Percentiles rank a stretch among this genome's conserved stretches.
These are phyloP conservation scores for Channa striata DNA, from an alignment of 2,797 vertebrate genomes.

Conservation along the genomic window DNA sequence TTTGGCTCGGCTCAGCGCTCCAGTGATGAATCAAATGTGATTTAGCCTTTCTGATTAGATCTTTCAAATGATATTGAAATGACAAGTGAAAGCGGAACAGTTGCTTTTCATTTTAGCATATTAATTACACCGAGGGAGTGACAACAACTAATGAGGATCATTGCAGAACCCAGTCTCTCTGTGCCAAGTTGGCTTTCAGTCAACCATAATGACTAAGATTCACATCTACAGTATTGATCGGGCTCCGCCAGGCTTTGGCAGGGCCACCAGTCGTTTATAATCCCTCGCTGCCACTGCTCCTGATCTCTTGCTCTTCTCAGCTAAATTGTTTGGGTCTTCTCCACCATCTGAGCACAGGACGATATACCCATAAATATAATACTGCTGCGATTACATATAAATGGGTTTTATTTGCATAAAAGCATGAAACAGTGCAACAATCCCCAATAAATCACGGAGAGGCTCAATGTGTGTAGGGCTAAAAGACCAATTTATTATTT, in stretches of 20 bases:
- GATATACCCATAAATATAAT: conserved; percentile 16
- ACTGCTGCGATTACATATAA: conserved; percentile 19
- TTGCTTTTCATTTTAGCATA: conserved; percentile 54
- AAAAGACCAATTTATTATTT: conserved; percentile 40
- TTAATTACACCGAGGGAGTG: conserved; percentile 61
- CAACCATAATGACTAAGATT: conserved; percentile 71
- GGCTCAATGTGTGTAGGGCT: conserved; percentile 1
- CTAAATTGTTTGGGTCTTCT: conserved; percentile 41
- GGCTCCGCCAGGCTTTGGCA: conserved; percentile 54
- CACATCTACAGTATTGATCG: conserved; percentile 73
- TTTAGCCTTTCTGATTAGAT: conserved; percentile 29
- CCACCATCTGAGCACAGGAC: conserved; percentile 19
- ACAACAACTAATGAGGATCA: conserved; percentile 61
- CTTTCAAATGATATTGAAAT: conserved; percentile 41
- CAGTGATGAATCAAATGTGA: conserved; percentile 8
- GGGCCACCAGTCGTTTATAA: conserved; percentile 63
- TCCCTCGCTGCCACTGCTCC: conserved; percentile 37
- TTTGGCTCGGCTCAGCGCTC: background rate
- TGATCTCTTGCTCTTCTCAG: conserved; percentile 22
- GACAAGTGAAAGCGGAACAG: conserved; percentile 30
- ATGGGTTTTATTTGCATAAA: conserved; percentile 29
- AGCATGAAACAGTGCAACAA: conserved; percentile 11
- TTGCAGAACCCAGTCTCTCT: conserved; percentile 44
- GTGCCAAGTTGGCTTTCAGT: conserved; percentile 57
- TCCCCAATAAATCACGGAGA: background rate